These are phyloP conservation scores for Dinocampus coccinellae DNA, from an alignment of 2,888 invertebrate genomes.

Conservation along the genomic window DNA sequence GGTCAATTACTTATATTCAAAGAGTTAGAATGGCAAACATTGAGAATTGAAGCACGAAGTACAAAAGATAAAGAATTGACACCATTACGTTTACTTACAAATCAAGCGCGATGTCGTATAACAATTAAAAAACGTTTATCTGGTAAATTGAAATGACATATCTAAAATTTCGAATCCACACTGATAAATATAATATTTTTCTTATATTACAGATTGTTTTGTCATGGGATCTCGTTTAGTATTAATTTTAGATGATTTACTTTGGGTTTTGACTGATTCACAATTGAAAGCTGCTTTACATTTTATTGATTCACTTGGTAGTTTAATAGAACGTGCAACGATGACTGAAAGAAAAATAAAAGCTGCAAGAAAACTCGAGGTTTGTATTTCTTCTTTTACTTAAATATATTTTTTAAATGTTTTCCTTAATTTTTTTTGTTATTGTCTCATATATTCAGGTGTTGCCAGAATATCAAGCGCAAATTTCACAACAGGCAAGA, in stretches of 20 bases:
- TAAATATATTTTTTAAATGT: background rate
- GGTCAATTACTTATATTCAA: conserved; percentile 96
- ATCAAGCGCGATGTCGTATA: conserved; percentile 94
- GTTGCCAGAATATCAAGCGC: conserved; percentile 82
- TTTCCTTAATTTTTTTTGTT: conserved; percentile 23
- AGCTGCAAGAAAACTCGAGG: conserved; percentile 87
- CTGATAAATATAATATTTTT: conserved; percentile 1
- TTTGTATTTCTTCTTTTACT: conserved; percentile 51
- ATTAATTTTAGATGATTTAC: conserved; percentile 92
- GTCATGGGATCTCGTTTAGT: conserved; percentile 92
- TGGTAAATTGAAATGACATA: conserved; percentile 71
- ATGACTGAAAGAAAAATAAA: conserved; percentile 84
- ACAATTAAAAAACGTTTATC: conserved; percentile 94
- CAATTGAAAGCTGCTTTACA: conserved; percentile 94
- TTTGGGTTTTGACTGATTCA: conserved; percentile 97
- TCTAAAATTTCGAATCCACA: too few species aligned
- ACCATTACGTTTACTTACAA: conserved; percentile 91
- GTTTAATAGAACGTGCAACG: conserved; percentile 85
- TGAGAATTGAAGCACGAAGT: conserved; percentile 94
- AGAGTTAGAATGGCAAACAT: conserved; percentile 96
- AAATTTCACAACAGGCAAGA: conserved; percentile 75
- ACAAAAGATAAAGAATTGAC: conserved; percentile 83
- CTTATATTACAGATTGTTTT: conserved; percentile 82
- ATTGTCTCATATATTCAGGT: conserved; percentile 71
- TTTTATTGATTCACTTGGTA: conserved; percentile 87